Base-by-base conservation (phyloP, 2,888 invertebrate species). In the Thera obeliscata region DNA sequence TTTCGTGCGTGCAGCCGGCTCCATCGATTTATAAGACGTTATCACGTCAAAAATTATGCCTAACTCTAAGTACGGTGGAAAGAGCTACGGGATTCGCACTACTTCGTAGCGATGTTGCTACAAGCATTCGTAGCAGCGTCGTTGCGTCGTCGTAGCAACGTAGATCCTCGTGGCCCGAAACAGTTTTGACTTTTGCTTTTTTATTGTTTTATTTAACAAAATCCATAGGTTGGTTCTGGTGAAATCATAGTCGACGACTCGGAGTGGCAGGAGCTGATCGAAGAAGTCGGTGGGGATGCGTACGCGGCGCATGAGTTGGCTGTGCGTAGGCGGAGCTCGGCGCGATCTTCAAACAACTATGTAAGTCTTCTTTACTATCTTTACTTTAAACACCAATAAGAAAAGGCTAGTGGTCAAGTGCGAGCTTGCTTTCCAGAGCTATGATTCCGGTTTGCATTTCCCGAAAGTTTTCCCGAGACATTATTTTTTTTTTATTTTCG, bases 231-330 rank as follows among this genome's bases (percentile, higher is more conserved):
- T 35, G 98, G 97, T 8, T 97, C 97, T 68, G 98, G 97, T 0
- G 97, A 97, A 85, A 96, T 97, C 66, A 95, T 96, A 0, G 94
- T 96, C 4, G 96, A 97, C 75, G 96, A 97, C 76, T 96, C 97
- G 0, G 97, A 97, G 81, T 97, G 96, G 97, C 96, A 97, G 76
- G 97, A 97, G 79, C 93, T 96, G 43, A 94, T 94, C n/a, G 95
- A 95, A 74, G 95, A 95, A 77, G 93, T 94, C 7, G 94, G 94
- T 0, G 94, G 94, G 0, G 93, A 94, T 64, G 88, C 94, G 1
- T 90, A 86, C 65, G 94, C 94, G 1, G 94, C 94, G 0, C 82
- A 88, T 48, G 90, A 94, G 70, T 83, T 94, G 8, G 94, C 94
- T 0, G 93, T 87, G 58, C 87, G 94, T 9, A 81, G 94, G 9